phyloP scores from a whole-genome alignment of 2,113 vertebrate species.

The Tetrax tetrax region DNA sequence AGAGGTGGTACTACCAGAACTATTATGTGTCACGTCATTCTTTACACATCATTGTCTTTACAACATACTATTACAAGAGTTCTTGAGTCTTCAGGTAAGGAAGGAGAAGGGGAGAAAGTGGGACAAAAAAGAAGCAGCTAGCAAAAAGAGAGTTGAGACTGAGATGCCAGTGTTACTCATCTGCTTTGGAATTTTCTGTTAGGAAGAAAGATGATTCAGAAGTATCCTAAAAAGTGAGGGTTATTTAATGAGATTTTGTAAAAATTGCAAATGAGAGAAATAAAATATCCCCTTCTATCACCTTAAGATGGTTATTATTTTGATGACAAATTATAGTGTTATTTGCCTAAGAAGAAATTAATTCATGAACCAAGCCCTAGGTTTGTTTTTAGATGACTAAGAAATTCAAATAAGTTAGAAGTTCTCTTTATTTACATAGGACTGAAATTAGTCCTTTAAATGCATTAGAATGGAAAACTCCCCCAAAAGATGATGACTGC shows the following conservation, averaged over 20 bases:
- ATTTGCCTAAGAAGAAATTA: background rate
- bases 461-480: background rate
- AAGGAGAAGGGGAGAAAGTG: background rate
- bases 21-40: background rate
- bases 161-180: background rate
- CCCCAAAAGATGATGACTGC: background rate
- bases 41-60: background rate
- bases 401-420: background rate
- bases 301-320: background rate
- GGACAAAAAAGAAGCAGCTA: background rate
- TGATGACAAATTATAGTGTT: background rate
- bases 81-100: background rate
- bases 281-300: background rate
- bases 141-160: background rate
- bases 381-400: background rate
- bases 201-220: background rate
- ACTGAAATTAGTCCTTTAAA: background rate
- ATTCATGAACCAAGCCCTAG: background rate
- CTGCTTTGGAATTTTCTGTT: background rate
- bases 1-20: background rate
- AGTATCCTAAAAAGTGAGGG: background rate
- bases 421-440: background rate
- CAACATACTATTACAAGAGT: background rate
- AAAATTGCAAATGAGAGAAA: background rate
- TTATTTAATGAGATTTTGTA: background rate